Evolutionary conservation across 2,113 vertebrate genomes (phyloP).

Genomic region (Nycticorax nycticorax): DNA sequence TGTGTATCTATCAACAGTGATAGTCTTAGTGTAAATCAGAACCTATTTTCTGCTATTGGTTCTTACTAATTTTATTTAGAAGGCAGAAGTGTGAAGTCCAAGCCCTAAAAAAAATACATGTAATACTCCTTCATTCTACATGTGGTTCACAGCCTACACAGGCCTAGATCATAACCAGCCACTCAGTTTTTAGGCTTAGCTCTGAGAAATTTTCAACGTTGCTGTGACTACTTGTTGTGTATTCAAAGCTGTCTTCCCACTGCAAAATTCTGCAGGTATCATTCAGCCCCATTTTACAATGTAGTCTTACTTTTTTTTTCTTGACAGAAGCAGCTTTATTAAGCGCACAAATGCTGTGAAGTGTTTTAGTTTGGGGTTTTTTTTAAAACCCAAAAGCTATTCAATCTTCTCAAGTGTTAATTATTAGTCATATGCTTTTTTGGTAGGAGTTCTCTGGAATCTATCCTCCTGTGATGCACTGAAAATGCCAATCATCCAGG

Average conservation of each 20-base stretch:
- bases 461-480: conserved; percentile 97
- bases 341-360: not conserved
- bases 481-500: conserved; percentile 99
- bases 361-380: not conserved
- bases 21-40: not conserved
- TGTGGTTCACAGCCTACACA: not conserved
- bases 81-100: not conserved
- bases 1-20: not conserved
- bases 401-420: not conserved
- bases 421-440: not conserved
- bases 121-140: not conserved
- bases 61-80: not conserved
- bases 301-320: not conserved
- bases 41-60: not conserved
- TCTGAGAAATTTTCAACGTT: not conserved
- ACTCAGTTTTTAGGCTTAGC: not conserved
- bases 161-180: not conserved
- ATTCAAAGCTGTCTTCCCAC: not conserved
- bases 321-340: not conserved
- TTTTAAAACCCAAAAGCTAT: not conserved
- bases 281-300: not conserved
- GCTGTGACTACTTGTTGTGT: not conserved
- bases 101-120: not conserved
- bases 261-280: not conserved
- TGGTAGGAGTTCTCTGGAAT: conserved; percentile 95